phyloP scores from a whole-genome alignment of 2,888 invertebrate species.

The Orchesellides sinensis region DNA sequence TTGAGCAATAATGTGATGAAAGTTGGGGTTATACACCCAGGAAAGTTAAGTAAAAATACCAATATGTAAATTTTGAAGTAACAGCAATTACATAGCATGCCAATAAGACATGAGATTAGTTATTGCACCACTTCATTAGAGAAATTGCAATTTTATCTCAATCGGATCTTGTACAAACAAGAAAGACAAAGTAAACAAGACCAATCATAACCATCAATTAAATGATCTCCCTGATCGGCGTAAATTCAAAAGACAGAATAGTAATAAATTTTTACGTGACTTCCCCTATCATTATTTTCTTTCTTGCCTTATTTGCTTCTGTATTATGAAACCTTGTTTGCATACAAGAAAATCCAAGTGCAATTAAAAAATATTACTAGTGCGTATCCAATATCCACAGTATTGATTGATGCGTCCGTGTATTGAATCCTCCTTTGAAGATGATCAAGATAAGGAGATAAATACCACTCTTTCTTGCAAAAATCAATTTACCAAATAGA shows the following conservation, averaged over 20 bases:
- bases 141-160: constrained; percentile 37
- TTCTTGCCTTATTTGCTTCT: too few relatives aligned
- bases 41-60: too few relatives aligned
- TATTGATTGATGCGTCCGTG: neutral
- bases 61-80: too few relatives aligned
- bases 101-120: too few relatives aligned
- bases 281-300: neutral
- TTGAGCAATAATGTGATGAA: too few relatives aligned
- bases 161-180: constrained; percentile 34
- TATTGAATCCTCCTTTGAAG: too few relatives aligned
- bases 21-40: too few relatives aligned
- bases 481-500: neutral
- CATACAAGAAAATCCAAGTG: too few relatives aligned
- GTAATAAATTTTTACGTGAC: neutral
- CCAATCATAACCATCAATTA: constrained; percentile 53
- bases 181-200: constrained; percentile 43
- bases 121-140: constrained; percentile 57
- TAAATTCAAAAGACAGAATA: neutral
- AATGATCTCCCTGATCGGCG: constrained; percentile 19
- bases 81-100: too few relatives aligned
- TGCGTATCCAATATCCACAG: too few relatives aligned
- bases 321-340: too few relatives aligned
- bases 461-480: neutral
- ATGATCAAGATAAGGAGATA: neutral
- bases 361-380: too few relatives aligned